These are phyloP conservation scores for Ceyx margarethae DNA, from an alignment of 2,113 vertebrate genomes.

Conservation along the genomic window DNA sequence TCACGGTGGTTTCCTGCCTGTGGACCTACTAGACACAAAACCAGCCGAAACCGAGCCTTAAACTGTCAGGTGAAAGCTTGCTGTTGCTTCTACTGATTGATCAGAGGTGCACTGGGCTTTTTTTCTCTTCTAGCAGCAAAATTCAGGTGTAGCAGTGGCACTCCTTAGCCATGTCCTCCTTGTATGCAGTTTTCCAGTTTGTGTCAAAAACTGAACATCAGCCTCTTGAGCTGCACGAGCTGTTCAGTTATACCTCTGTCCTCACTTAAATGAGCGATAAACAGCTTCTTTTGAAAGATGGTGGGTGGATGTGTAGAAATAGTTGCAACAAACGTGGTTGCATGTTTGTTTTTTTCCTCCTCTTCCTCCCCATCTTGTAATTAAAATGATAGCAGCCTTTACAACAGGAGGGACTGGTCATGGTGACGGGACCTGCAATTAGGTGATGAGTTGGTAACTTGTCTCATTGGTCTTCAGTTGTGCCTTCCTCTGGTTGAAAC, in stretches of 20 bases:
- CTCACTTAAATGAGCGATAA: not conserved
- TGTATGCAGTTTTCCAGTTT: not conserved
- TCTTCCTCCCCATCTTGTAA: not conserved
- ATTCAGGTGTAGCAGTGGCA: not conserved
- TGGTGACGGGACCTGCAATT: not conserved
- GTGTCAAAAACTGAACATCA: not conserved
- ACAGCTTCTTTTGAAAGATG: not conserved
- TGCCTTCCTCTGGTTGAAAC: slow-evolving; percentile 9
- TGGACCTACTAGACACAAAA: not conserved
- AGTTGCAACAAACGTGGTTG: not conserved
- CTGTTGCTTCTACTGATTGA: not conserved
- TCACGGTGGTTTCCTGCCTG: not conserved
- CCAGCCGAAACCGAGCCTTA: slow-evolving; percentile 6
- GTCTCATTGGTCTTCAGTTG: not conserved
- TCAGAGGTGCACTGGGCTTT: not conserved
- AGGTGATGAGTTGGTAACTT: not conserved
- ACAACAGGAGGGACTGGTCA: not conserved
- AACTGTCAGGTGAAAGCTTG: not conserved
- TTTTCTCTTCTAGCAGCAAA: not conserved
- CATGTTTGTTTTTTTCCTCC: not conserved
- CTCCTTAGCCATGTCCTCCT: not conserved
- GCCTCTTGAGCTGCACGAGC: not conserved
- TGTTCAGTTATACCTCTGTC: not conserved
- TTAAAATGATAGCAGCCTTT: not conserved
- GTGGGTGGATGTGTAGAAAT: not conserved